phyloP scores from a whole-genome alignment of 2,797 vertebrate genomes.

The Spinus pinus region DNA sequence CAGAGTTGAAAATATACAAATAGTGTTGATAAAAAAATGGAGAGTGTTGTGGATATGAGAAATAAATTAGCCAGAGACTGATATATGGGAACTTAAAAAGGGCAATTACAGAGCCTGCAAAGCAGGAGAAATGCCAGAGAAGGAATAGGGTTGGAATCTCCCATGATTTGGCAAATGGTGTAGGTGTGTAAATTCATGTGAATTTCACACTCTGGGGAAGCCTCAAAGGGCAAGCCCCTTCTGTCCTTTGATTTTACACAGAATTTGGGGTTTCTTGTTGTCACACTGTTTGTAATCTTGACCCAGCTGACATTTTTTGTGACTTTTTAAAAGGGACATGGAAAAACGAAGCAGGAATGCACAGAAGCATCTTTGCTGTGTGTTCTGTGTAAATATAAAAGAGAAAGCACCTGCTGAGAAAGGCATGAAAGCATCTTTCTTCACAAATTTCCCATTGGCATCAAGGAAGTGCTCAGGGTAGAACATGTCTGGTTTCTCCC shows the following conservation, averaged over 20 bases:
- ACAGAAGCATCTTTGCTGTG: not conserved
- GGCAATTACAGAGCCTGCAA: not conserved
- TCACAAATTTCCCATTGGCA: conserved; percentile 51
- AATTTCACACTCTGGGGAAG: rapidly evolving
- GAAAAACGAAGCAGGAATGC: not conserved
- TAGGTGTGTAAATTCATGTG: not conserved
- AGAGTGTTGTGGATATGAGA: not conserved
- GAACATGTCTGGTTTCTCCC: conserved; percentile 71
- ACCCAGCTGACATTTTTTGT: rapidly evolving
- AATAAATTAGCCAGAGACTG: not conserved
- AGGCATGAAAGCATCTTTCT: conserved; percentile 69
- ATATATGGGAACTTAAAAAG: not conserved
- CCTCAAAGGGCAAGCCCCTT: not conserved
- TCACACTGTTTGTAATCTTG: not conserved
- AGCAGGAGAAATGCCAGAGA: not conserved
- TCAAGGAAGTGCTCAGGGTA: conserved; percentile 73
- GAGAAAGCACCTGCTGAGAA: conserved; percentile 56
- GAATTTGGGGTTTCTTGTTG: not conserved
- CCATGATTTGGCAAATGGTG: not conserved
- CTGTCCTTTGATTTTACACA: not conserved
- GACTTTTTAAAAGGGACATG: not conserved
- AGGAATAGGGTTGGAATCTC: not conserved
- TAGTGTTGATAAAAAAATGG: not conserved
- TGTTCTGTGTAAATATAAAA: not conserved
- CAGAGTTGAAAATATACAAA: not conserved